Evolutionary conservation across 1,140 invertebrate genomes (phyloP).

Genomic region (Drosophila grimshawi): DNA sequence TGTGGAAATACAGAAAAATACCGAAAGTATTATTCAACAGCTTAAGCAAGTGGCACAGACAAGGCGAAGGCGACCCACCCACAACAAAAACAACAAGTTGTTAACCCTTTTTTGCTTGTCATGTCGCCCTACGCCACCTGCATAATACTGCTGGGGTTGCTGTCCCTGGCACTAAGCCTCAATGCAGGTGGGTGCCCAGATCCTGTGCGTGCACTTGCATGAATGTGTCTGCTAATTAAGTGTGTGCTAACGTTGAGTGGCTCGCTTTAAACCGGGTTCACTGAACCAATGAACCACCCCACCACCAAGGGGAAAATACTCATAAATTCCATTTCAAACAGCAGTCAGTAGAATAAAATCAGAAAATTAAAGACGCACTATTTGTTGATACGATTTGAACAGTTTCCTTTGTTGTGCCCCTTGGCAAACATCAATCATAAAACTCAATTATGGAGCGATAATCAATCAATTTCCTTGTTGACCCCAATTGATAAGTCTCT

Average conservation of each 20-base stretch:
- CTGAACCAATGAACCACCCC: conserved; percentile 28
- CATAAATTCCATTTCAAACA: too few species aligned
- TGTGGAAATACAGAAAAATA: conserved; percentile 10
- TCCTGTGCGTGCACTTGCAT: conserved; percentile 41
- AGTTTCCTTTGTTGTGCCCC: neutral
- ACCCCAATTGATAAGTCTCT: conserved; percentile 53
- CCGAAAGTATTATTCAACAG: neutral
- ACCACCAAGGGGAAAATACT: neutral
- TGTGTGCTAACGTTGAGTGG: conserved; percentile 16
- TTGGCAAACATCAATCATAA: neutral
- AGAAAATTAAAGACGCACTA: neutral
- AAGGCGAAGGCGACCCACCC: neutral
- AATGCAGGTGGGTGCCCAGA: conserved; percentile 62
- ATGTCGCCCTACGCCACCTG: conserved; percentile 64
- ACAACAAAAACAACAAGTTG: conserved; percentile 18
- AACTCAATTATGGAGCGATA: conserved; percentile 13
- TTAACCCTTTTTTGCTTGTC: conserved; percentile 9
- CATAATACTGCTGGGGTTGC: conserved; percentile 50
- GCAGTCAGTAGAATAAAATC: neutral
- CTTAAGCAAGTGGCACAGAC: neutral
- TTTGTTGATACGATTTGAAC: neutral
- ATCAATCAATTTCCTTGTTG: conserved; percentile 36
- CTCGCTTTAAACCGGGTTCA: conserved; percentile 28
- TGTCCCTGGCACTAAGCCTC: conserved; percentile 56
- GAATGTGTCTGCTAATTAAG: conserved; percentile 66